A percentile compares a stretch with the other conserved stretches of the same genome.
Evolutionary conservation across 2,888 invertebrate species (phyloP).

Genomic region (Polymixis flavicincta): DNA sequence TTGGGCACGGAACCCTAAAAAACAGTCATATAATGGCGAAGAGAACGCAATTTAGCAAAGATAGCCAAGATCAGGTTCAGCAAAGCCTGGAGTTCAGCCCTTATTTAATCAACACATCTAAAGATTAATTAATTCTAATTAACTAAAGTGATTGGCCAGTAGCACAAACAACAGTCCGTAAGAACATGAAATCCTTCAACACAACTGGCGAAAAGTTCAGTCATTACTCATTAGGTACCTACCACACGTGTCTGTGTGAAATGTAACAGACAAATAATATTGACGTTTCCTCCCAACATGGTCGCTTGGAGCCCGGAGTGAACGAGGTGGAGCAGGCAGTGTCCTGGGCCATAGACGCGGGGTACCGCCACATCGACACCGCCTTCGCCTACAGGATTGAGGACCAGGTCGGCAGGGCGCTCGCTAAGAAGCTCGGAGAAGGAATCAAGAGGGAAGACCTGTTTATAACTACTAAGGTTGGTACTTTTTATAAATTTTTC

Average conservation of each 20-base stretch:
- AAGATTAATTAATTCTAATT: no score
- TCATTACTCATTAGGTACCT: no score
- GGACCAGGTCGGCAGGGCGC: conserved; percentile 87
- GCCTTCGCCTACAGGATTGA: conserved; percentile 91
- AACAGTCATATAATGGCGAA: background rate
- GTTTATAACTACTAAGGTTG: conserved; percentile 90
- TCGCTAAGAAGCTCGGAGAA: conserved; percentile 81
- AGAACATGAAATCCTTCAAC: background rate
- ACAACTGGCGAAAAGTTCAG: background rate
- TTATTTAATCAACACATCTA: no score
- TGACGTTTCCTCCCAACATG: conserved; percentile 58
- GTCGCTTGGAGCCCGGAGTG: conserved; percentile 67
- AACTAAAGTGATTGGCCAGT: no score
- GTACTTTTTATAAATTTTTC: background rate
- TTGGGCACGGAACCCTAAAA: no score
- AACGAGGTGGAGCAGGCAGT: conserved; percentile 85
- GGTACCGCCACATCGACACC: conserved; percentile 92
- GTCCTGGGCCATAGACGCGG: conserved; percentile 89
- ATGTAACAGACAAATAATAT: conserved; percentile 12
- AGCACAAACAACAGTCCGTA: no score
- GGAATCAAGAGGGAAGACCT: conserved; percentile 88
- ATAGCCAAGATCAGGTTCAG: background rate
- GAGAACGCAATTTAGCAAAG: no score
- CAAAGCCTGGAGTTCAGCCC: no score
- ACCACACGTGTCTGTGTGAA: no score